phyloP scores from a whole-genome alignment of 2,797 vertebrate genomes.

The Myotis findleyi region DNA sequence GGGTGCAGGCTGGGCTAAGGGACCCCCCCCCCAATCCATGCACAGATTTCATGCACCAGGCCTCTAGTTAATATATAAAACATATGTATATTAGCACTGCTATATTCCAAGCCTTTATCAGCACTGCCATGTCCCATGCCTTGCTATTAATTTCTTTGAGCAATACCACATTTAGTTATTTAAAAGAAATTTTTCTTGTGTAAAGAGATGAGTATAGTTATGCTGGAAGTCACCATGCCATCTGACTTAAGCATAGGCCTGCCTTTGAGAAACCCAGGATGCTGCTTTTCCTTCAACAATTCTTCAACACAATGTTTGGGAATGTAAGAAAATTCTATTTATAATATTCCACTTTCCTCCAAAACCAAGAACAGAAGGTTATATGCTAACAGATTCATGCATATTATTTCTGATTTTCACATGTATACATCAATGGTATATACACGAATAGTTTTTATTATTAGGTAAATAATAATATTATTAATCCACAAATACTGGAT shows the following conservation, averaged over 20 bases:
- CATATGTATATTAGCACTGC: not conserved
- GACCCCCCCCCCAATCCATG: rapidly evolving
- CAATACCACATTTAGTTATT: conserved; percentile 65
- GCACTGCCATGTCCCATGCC: conserved; percentile 13
- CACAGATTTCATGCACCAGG: no score
- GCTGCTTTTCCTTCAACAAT: conserved; percentile 74
- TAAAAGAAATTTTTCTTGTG: conserved; percentile 59
- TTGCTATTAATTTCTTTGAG: conserved; percentile 63
- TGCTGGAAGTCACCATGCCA: conserved; percentile 67
- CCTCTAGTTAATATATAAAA: no score
- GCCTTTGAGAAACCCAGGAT: conserved; percentile 70
- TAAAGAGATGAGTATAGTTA: conserved; percentile 78
- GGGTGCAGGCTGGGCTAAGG: no score
- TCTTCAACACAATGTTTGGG: conserved; percentile 70
- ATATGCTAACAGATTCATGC: not conserved
- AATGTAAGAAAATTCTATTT: conserved; percentile 72
- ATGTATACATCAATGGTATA: not conserved
- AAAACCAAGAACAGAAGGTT: conserved; percentile 72
- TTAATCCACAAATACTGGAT: not conserved
- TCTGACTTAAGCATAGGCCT: conserved; percentile 78
- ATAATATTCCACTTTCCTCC: conserved; percentile 69
- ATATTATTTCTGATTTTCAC: not conserved
- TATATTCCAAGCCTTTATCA: not conserved
- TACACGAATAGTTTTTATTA: not conserved
- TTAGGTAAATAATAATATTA: not conserved